These are phyloP conservation scores for Drosophila setosimentum DNA, from an alignment of 2,888 invertebrate species.

Conservation along the genomic window DNA sequence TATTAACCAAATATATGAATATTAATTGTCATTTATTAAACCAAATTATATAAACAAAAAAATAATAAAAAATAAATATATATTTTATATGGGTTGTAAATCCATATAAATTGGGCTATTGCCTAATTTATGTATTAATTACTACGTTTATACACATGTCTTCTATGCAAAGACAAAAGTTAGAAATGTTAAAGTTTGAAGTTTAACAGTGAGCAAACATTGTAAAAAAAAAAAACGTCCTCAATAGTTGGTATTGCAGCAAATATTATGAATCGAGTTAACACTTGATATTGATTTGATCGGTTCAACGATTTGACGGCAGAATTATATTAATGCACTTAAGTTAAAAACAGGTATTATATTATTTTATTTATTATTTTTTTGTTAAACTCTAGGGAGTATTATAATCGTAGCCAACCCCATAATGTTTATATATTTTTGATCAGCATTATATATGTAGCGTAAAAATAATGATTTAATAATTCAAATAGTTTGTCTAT, in stretches of 20 bases:
- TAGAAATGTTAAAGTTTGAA: background rate
- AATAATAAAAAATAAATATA: background rate
- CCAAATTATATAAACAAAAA: background rate
- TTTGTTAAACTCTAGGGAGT: background rate
- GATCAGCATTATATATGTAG: background rate
- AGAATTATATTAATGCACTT: background rate
- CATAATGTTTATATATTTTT: background rate
- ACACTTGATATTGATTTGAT: too few species aligned
- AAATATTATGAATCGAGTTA: background rate
- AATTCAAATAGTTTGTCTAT: background rate
- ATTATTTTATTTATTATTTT: background rate
- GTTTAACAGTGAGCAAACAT: background rate
- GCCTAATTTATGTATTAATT: background rate
- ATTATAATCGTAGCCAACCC: background rate
- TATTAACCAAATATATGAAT: background rate
- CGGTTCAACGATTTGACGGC: too few species aligned
- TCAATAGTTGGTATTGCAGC: background rate
- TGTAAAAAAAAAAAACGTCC: too few species aligned
- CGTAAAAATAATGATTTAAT: background rate
- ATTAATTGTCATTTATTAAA: background rate
- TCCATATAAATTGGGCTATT: background rate
- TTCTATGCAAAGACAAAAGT: background rate
- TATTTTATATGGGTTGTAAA: conserved; percentile 10
- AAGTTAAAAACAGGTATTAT: background rate
- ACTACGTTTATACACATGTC: background rate